Conservation (phyloP, 1,140 invertebrate species). For the Cepaea nemoralis region DNA sequence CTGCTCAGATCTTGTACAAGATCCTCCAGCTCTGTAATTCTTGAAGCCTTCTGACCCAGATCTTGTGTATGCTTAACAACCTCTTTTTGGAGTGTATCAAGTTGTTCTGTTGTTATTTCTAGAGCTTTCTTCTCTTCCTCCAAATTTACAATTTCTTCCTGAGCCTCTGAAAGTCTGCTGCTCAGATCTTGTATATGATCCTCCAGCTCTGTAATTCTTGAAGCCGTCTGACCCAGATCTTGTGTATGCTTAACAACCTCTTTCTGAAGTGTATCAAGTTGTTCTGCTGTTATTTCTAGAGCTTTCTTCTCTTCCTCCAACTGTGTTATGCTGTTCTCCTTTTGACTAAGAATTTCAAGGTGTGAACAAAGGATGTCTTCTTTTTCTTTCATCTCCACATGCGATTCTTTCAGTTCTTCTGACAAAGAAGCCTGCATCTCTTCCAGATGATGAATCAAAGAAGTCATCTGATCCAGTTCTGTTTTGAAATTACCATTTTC, state of each 20-base stretch:
- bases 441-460: not conserved
- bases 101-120: not conserved
- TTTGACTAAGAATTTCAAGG: not conserved
- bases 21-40: slow-evolving; percentile 1
- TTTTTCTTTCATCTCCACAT: not conserved
- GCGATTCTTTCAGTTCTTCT: not conserved
- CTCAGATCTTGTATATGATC: not conserved
- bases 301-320: not conserved
- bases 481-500: not conserved
- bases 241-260: not conserved
- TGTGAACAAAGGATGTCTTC: not conserved
- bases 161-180: not conserved
- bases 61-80: not conserved
- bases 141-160: not conserved
- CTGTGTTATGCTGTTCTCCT: not conserved
- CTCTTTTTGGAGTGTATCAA: not conserved
- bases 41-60: not conserved
- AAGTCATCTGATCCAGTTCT: not conserved
- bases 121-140: not conserved
- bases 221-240: not conserved
- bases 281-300: not conserved
- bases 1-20: not conserved
- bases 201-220: slow-evolving; percentile 9
- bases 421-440: not conserved
- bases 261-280: not conserved